Percentiles rank a stretch among this genome's conserved stretches.
Evolutionary conservation across 1,140 invertebrate species (phyloP).

Genomic region (Caenorhabditis inopinata): DNA sequence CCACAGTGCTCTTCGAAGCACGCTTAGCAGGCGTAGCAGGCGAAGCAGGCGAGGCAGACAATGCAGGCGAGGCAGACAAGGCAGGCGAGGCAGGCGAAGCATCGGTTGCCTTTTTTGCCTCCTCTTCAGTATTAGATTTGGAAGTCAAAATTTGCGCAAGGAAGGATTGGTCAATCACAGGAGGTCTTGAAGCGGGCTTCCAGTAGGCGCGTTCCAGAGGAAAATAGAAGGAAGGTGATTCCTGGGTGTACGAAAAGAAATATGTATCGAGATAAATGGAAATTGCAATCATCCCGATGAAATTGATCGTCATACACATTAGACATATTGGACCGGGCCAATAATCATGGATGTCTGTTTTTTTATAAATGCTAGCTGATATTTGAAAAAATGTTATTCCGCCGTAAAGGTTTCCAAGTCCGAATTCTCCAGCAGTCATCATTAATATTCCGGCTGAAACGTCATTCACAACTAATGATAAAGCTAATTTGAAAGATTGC

Average conservation of each 20-base stretch:
- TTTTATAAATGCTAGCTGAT: not conserved
- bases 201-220: not conserved
- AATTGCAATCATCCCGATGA: not conserved
- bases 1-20: no score
- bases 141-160: not conserved
- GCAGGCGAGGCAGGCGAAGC: not conserved
- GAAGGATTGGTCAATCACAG: not conserved
- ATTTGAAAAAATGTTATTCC: not conserved
- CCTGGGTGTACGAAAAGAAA: not conserved
- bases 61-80: no score
- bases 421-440: conserved; percentile 5
- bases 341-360: not conserved
- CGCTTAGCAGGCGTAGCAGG: no score
- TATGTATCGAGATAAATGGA: not conserved
- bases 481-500: not conserved
- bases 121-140: not conserved
- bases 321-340: not conserved
- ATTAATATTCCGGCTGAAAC: not conserved
- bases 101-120: not conserved
- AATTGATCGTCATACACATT: not conserved
- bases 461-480: no score
- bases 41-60: no score
- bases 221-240: not conserved
- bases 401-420: not conserved
- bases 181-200: not conserved